Evolutionary conservation across 1,140 invertebrate genomes (phyloP), one percentile per base, ranked within the genome.

Genomic region (Pogonognathellus flavescens): DNA sequence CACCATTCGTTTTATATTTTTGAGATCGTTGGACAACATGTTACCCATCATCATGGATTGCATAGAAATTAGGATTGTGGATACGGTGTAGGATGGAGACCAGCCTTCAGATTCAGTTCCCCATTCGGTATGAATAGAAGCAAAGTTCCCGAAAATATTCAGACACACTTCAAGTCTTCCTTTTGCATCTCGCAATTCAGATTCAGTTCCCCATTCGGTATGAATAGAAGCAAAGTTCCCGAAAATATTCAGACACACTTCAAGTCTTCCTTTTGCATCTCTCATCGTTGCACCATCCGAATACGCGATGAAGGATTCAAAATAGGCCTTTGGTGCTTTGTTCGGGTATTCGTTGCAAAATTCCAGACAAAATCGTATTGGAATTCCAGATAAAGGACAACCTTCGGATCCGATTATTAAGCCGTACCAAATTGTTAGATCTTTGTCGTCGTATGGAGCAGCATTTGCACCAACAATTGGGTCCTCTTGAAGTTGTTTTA

Each of bases 211-310:
- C 66, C 70, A 85, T 62, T 85, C 84, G 3, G 49, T 80, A 18
- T 80, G 66, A 22, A 55, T 49, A 2, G 16, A 4, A 2, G 16
- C 52, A 14, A 80, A 80, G 31, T 85, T 85, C 18, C 84, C 84
- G 20, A 85, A 85, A 53, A 85, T 76, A 62, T 85, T 85, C 2
- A 85, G 72, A 57, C 84, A 85, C 1, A 85, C 70, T 59, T 57
- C 52, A 22, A 31, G n/a, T 13, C 84, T 70, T 53, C 84, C 84
- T 20, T 16, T 57, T 1, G 11, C 22, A 20, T 85, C 84, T 2
- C 55, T 53, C 25, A 62, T 57, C 0, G n/a, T 41, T 3, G 72
- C 84, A 3, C 84, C 84, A 8, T 62, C 50, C 16, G 50, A n/a
- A 50, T 85, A 85, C 8, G 16, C 7, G 50, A 85, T 60, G 22